These are phyloP conservation scores for Lypha dubia DNA, from an alignment of 2,888 invertebrate species.

Conservation along the genomic window DNA sequence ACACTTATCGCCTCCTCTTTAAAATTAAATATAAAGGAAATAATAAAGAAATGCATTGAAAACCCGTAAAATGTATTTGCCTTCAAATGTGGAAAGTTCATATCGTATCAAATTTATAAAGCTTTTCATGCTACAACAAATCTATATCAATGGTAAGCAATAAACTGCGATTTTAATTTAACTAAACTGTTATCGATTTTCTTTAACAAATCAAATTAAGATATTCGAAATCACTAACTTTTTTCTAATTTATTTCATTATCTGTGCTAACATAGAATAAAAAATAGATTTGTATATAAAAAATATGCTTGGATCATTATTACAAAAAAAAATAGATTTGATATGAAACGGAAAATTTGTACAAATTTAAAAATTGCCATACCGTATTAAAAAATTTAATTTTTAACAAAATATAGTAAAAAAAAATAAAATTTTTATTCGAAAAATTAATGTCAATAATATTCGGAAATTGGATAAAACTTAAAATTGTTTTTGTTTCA, in stretches of 20 bases:
- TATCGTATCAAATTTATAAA: neutral
- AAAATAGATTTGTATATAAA: too few species aligned
- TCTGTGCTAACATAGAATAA: too few species aligned
- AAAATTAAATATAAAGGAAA: neutral
- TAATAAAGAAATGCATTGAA: conserved; percentile 3
- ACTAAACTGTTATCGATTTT: neutral
- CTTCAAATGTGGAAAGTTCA: conserved; percentile 21
- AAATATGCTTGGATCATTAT: neutral
- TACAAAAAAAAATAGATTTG: neutral
- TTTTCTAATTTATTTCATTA: too few species aligned
- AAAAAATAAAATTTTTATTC: too few species aligned
- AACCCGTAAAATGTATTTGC: conserved; percentile 19
- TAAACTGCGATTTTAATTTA: neutral
- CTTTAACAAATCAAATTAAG: neutral
- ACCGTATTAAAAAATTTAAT: too few species aligned
- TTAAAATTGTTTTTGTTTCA: too few species aligned
- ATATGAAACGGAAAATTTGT: too few species aligned
- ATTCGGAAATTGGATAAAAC: too few species aligned
- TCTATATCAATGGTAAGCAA: conserved; percentile 15
- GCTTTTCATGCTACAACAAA: neutral
- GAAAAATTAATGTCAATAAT: too few species aligned
- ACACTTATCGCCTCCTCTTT: neutral
- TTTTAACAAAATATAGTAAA: too few species aligned
- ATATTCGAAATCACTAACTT: too few species aligned
- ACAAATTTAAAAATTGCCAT: too few species aligned